phyloP scores from a whole-genome alignment of 2,797 vertebrate species.

The Martes flavigula region DNA sequence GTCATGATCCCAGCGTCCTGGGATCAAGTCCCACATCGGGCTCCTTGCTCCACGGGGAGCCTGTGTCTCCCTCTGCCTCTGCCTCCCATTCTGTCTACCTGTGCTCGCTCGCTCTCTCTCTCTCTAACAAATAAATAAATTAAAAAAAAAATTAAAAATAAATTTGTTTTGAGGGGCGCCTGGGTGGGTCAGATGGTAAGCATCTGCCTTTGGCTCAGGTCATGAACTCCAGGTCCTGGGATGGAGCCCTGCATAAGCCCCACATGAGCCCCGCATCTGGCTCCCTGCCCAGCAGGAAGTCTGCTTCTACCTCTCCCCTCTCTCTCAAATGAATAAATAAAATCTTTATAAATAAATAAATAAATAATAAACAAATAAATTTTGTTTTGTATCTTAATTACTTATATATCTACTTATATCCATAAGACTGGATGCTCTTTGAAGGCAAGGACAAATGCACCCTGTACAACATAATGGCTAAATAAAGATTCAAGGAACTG shows the following conservation, averaged over 20 bases:
- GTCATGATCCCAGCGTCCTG: too few species aligned
- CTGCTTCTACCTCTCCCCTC: not conserved
- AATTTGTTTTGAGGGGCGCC: not conserved
- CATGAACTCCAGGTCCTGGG: not conserved
- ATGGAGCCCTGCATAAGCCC: not conserved
- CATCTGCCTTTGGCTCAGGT: not conserved
- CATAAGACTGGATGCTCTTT: not conserved
- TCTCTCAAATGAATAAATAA: too few species aligned
- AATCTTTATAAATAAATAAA: too few species aligned
- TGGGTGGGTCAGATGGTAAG: too few species aligned
- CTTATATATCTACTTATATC: not conserved
- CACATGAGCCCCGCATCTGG: too few species aligned
- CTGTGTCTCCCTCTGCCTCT: too few species aligned
- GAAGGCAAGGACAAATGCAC: not conserved
- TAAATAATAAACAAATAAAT: not conserved
- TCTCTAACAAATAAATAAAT: too few species aligned
- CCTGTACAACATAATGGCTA: not conserved
- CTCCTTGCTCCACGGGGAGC: too few species aligned
- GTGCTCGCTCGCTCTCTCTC: too few species aligned
- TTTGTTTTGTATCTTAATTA: slow-evolving; percentile 34
- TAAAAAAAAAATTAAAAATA: not conserved
- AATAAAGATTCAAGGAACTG: slow-evolving; percentile 23
- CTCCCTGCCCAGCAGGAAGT: not conserved
- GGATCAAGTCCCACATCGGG: too few species aligned
- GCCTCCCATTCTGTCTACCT: too few species aligned